phyloP scores from a whole-genome alignment of 2,113 vertebrate genomes.

The Nyctereutes procyonoides region DNA sequence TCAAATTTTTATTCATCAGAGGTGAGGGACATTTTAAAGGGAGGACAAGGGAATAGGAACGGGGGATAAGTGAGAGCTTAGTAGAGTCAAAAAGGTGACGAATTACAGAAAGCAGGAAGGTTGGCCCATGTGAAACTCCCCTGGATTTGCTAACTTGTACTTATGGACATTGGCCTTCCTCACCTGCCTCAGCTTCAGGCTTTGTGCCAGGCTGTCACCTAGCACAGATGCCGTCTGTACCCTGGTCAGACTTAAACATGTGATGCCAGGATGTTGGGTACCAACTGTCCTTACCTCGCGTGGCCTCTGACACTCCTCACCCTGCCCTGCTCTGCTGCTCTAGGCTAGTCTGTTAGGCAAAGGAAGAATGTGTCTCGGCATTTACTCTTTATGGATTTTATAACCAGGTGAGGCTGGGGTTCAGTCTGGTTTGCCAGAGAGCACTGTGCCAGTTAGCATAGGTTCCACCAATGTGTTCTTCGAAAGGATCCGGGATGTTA shows the following conservation, averaged over 20 bases:
- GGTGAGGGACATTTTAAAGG: neutral
- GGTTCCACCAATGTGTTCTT: neutral
- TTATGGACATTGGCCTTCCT: neutral
- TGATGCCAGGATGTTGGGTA: neutral
- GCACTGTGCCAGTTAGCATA: no score
- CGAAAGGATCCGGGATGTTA: neutral
- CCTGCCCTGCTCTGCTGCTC: neutral
- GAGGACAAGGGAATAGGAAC: neutral
- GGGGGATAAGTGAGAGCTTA: neutral
- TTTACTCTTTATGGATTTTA: neutral
- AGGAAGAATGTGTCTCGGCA: neutral
- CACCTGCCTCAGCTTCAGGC: neutral
- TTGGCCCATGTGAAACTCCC: neutral
- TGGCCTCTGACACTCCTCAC: neutral
- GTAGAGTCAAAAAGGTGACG: neutral
- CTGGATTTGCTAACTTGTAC: neutral
- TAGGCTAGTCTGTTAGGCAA: neutral
- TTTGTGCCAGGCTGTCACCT: neutral
- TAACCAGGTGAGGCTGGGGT: neutral
- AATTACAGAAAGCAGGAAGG: neutral
- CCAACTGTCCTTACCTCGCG: neutral
- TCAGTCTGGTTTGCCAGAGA: neutral
- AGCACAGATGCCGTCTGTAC: neutral
- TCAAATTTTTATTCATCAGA: neutral
- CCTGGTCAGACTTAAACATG: neutral